A percentile compares a stretch with the other conserved stretches of the same genome.
Evolutionary conservation across 1,140 invertebrate genomes (phyloP).

Genomic region (Drosophila chauvacae): DNA sequence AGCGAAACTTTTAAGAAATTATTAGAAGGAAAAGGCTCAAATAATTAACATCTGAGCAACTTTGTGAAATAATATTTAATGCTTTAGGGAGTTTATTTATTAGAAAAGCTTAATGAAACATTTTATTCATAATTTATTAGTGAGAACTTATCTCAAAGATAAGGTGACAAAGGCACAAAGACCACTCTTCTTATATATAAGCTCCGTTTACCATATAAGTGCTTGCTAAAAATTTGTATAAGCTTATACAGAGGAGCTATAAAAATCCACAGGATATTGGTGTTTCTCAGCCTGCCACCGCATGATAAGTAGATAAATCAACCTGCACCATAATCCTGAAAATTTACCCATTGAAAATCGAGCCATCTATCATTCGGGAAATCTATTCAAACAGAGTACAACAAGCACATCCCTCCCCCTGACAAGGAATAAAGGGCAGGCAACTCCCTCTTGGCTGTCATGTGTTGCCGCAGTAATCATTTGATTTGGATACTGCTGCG

Average conservation of each 20-base stretch:
- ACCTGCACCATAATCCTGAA: constrained; percentile 24
- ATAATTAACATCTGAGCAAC: not conserved
- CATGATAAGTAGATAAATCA: constrained; percentile 38
- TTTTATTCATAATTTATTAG: too few relatives aligned
- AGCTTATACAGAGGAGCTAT: too few relatives aligned
- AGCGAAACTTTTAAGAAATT: constrained; percentile 1
- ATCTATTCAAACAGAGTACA: constrained; percentile 31
- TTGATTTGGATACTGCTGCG: constrained; percentile 60
- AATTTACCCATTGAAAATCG: constrained; percentile 37
- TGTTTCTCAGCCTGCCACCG: not conserved
- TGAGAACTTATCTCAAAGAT: not conserved
- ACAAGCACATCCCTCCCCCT: not conserved
- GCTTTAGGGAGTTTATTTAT: not conserved
- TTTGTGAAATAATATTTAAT: not conserved
- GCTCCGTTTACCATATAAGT: not conserved
- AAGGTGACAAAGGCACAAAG: not conserved
- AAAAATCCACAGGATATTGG: constrained; percentile 7
- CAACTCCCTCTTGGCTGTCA: constrained; percentile 50
- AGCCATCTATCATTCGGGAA: constrained; percentile 43
- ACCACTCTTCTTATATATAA: not conserved
- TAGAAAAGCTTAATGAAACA: not conserved
- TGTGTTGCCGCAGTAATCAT: constrained; percentile 73
- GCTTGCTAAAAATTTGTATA: constrained; percentile 15
- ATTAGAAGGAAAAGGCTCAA: not conserved
- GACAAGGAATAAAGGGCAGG: not conserved